These are phyloP conservation scores for Lontra canadensis DNA, from an alignment of 2,113 vertebrate genomes.

Conservation along the genomic window DNA sequence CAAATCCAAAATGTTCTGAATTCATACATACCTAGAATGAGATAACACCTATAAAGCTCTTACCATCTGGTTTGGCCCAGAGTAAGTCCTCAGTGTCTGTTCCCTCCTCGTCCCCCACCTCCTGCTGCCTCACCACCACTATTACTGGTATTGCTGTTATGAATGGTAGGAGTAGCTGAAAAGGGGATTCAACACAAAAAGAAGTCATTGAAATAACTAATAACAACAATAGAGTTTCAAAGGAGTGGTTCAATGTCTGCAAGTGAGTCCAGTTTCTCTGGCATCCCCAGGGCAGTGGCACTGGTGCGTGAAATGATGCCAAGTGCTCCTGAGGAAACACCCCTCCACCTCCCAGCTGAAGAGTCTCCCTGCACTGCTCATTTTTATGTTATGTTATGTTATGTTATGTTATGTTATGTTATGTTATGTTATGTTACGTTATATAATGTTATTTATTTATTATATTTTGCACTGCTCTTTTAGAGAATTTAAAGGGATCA, in stretches of 20 bases:
- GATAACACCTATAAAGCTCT: background rate
- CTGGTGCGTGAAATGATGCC: background rate
- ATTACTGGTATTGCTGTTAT: background rate
- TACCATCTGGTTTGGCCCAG: background rate
- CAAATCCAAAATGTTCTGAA: background rate
- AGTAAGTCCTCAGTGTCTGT: background rate
- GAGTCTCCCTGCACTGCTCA: background rate
- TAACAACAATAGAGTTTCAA: too few relatives aligned
- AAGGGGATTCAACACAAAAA: background rate
- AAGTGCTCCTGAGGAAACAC: background rate
- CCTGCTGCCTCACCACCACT: background rate
- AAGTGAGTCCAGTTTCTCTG: background rate
- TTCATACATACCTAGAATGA: background rate
- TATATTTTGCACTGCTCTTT: background rate
- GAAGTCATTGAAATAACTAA: background rate
- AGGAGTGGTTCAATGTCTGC: background rate
- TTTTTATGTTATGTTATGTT: background rate
- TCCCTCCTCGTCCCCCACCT: too few relatives aligned
- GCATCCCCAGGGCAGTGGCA: too few relatives aligned
- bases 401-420: background rate
- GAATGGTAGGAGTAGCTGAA: background rate
- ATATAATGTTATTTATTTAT: too few relatives aligned
- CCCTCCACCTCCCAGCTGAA: background rate
- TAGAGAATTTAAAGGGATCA: background rate
- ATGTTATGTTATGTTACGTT: background rate